These are phyloP conservation scores for Parapsyche elsis DNA, from an alignment of 1,140 invertebrate genomes.

Conservation along the genomic window DNA sequence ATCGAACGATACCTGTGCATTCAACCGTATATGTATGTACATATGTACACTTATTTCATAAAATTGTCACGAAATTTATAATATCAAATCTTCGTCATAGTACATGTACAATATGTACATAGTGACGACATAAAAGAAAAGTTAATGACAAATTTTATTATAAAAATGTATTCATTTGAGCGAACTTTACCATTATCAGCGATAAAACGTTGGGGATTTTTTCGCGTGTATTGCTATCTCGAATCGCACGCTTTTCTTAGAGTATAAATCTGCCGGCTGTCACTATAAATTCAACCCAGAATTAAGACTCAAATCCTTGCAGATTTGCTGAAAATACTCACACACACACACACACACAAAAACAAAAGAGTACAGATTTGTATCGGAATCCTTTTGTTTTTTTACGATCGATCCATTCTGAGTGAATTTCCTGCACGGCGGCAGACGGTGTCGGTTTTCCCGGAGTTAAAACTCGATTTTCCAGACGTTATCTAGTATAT, in stretches of 20 bases:
- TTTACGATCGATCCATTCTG: background rate
- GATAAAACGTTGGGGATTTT: constrained; percentile 3
- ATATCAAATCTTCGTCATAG: too few species aligned
- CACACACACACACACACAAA: background rate
- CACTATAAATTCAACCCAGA: constrained; percentile 19
- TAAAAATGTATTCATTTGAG: too few species aligned
- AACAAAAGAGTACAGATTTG: background rate
- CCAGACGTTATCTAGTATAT: constrained; percentile 3
- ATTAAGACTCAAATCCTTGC: constrained; percentile 32
- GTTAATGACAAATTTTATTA: too few species aligned
- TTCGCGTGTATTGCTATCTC: constrained; percentile 11
- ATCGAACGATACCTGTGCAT: too few species aligned
- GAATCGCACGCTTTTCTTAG: constrained; percentile 15
- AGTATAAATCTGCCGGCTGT: constrained; percentile 5
- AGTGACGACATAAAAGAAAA: too few species aligned
- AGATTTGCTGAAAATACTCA: constrained; percentile 13
- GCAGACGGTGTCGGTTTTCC: background rate
- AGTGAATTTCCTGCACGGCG: background rate
- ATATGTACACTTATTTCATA: too few species aligned
- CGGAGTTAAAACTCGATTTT: background rate
- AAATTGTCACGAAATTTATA: too few species aligned
- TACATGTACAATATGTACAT: too few species aligned
- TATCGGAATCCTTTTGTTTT: background rate
- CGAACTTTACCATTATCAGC: constrained; percentile 1
- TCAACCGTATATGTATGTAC: too few species aligned